These are phyloP conservation scores for Limnothrissa miodon DNA, from an alignment of 2,113 vertebrate genomes.

Conservation along the genomic window DNA sequence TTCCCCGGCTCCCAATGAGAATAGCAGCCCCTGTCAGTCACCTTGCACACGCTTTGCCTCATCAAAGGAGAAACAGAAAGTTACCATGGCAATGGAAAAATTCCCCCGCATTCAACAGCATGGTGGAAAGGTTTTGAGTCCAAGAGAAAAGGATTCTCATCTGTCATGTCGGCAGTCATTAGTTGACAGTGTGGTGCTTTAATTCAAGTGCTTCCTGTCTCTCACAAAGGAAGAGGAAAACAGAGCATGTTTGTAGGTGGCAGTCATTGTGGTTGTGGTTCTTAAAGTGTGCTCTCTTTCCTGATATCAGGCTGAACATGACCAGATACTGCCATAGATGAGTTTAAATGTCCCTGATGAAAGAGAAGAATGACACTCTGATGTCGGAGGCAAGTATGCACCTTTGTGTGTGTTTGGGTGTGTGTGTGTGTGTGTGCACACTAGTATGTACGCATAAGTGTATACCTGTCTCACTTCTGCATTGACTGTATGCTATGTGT, in stretches of 20 bases:
- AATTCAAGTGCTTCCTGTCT: not conserved
- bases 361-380: slow-evolving; percentile 31
- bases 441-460: not conserved
- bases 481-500: not conserved
- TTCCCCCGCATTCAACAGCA: not conserved
- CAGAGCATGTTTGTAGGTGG: not conserved
- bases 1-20: not conserved
- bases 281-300: slow-evolving; percentile 14
- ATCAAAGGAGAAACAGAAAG: not conserved
- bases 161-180: not conserved
- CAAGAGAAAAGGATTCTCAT: not conserved
- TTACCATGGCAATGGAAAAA: not conserved
- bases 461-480: not conserved
- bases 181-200: not conserved
- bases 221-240: not conserved
- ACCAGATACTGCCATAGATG: slow-evolving; percentile 18
- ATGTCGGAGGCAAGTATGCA: slow-evolving; percentile 33
- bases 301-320: slow-evolving; percentile 34
- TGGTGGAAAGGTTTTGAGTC: not conserved
- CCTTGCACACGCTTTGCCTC: not conserved
- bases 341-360: slow-evolving; percentile 29
- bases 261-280: not conserved
- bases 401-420: not conserved
- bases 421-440: slow-evolving; percentile 17
- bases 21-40: not conserved